These are phyloP conservation scores for Chloromyia formosa DNA, from an alignment of 2,888 invertebrate genomes.

Conservation along the genomic window DNA sequence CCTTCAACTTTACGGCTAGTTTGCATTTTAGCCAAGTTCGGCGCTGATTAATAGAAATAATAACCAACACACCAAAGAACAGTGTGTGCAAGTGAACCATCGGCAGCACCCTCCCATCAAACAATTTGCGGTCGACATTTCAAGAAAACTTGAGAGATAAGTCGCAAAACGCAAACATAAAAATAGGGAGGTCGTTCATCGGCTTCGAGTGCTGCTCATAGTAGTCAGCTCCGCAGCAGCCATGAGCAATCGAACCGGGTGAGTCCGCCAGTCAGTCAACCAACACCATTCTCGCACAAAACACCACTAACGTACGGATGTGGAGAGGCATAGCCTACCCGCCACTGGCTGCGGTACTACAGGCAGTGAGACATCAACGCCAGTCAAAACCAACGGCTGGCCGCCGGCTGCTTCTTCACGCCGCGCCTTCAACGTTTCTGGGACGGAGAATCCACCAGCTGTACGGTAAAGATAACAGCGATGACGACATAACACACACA, in stretches of 20 bases:
- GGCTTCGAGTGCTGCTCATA: background rate
- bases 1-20: background rate
- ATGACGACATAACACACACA: slow-evolving; percentile 20
- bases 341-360: slow-evolving; percentile 7
- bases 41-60: slow-evolving; percentile 20
- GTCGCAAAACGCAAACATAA: slow-evolving; percentile 3
- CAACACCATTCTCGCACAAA: background rate
- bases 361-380: slow-evolving; percentile 8
- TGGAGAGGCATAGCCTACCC: background rate
- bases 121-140: slow-evolving; percentile 17
- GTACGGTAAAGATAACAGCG: background rate
- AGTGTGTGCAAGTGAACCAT: slow-evolving; percentile 12
- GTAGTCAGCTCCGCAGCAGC: background rate
- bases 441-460: slow-evolving; percentile 21
- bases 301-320: background rate
- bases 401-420: slow-evolving; percentile 1
- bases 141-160: slow-evolving; percentile 13
- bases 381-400: slow-evolving; percentile 24
- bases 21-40: background rate
- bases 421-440: background rate
- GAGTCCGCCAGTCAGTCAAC: slow-evolving; percentile 4
- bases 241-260: too few species aligned
- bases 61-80: slow-evolving; percentile 1
- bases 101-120: slow-evolving; percentile 13
- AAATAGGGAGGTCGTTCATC: slow-evolving; percentile 35